Evolutionary conservation across 1,140 invertebrate species (phyloP).

Genomic region (Drosophila fuyamai): DNA sequence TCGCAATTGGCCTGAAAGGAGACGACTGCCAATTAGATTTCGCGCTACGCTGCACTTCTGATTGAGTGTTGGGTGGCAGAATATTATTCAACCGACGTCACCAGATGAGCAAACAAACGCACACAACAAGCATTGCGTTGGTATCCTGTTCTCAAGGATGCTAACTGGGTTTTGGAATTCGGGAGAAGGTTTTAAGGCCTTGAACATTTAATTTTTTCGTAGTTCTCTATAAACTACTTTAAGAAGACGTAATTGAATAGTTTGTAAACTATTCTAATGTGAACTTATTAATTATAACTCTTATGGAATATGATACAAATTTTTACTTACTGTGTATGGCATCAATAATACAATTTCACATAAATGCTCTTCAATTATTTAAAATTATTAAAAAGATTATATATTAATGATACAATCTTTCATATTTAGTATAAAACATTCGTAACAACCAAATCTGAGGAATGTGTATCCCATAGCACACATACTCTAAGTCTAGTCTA

Average conservation of each 20-base stretch:
- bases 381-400: not conserved
- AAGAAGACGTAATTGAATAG: too few species aligned
- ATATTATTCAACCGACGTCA: conserved; percentile 49
- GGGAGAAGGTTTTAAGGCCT: not conserved
- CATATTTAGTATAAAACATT: too few species aligned
- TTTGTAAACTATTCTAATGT: too few species aligned
- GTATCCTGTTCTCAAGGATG: conserved; percentile 12
- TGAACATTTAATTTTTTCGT: not conserved
- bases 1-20: conserved; percentile 6
- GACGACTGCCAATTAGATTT: conserved; percentile 69
- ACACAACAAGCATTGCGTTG: conserved; percentile 22
- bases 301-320: too few species aligned
- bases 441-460: not conserved
- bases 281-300: too few species aligned
- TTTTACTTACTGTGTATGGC: too few species aligned
- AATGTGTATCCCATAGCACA: not conserved
- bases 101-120: conserved; percentile 42
- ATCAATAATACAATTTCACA: too few species aligned
- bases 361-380: not conserved
- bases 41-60: conserved; percentile 60
- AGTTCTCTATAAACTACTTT: too few species aligned
- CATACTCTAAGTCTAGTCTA: not conserved
- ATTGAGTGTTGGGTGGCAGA: conserved; percentile 35
- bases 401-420: not conserved
- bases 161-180: not conserved